Evolutionary conservation across 64 coral and sea anemone species (phyloP), one percentile per base, ranked within the genome.

Genomic region (Astreopora myriophthalma): DNA sequence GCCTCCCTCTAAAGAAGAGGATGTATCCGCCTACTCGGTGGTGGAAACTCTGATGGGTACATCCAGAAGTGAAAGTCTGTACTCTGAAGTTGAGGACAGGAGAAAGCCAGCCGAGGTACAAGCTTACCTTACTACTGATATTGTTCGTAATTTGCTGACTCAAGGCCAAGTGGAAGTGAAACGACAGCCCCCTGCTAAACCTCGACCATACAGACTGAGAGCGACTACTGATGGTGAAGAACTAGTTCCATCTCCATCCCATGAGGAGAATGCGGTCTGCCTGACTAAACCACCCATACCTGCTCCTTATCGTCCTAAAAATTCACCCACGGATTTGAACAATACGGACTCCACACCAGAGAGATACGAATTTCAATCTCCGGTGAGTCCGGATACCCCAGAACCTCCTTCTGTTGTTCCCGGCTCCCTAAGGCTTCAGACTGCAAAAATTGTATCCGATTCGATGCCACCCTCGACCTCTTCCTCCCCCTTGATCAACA

Each of bases 161-260:
- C 64, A 65, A 60, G 34, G 5, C 44, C 26, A 24, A 12, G 31
- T 17, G 3, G 14, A 73, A 22, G 6, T 0, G 27, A 64, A 76
- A 8, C 34, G 28, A 12, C 8, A 35, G 11, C 69, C 82, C 9
- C 81, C 90, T n/a, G 22, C 80, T 19, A 92, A 86, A 66, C 90
- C 82, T 32, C 13, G 22, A 14, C 82, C 90, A 0, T 91, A 83
- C 69, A 57, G 73, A 58, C 3, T 4, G 30, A 80, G 52, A 38
- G 30, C 31, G 29, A 35, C 31, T 1, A 31, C 24, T 11, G 9
- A 17, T 57, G 30, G 8, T 61, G 77, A 60, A 26, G 16, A 49
- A 25, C 17, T 36, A 5, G 26, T 8, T 7, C 33, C 34, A 42
- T 1, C 34, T 74, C 30, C 34, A 22, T n/a, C 71, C 3, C 9